phyloP scores from a whole-genome alignment of 2,797 vertebrate species.

The Xiphophorus birchmanni region DNA sequence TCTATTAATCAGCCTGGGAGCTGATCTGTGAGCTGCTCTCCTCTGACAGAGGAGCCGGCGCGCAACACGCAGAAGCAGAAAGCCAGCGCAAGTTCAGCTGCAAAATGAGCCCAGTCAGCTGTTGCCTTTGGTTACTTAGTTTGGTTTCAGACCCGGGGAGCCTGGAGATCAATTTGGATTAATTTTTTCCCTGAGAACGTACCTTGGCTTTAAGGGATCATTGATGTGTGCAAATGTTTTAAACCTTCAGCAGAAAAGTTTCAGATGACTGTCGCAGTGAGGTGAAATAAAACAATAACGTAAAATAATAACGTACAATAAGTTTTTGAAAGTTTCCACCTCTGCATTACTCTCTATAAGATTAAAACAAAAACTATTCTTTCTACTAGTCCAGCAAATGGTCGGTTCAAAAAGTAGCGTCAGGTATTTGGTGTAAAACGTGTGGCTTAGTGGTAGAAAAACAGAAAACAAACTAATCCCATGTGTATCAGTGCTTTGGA shows the following conservation, averaged over 20 bases:
- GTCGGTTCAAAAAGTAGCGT: background rate
- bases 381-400: background rate
- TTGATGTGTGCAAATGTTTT: constrained; percentile 17
- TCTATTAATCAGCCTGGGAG: constrained; percentile 68
- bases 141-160: constrained; percentile 5
- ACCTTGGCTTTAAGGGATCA: constrained; percentile 5
- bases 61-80: constrained; percentile 7
- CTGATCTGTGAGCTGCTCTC: constrained; percentile 56
- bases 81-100: constrained; percentile 27
- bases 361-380: background rate
- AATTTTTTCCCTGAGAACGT: constrained; percentile 15
- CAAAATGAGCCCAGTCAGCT: constrained; percentile 30
- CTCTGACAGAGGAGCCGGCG: constrained; percentile 8
- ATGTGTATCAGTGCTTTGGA: too few species aligned
- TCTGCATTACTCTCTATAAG: background rate
- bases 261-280: background rate
- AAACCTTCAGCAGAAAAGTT: constrained; percentile 1
- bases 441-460: background rate
- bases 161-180: constrained; percentile 20
- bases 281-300: background rate
- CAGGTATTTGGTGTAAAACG: background rate
- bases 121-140: constrained; percentile 6
- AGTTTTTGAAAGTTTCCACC: background rate
- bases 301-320: too few species aligned
- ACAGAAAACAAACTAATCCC: too few species aligned